Percentiles rank a stretch among this genome's conserved stretches.
Evolutionary conservation across 2,797 vertebrate species (phyloP).

Genomic region (Vipera ursinii): DNA sequence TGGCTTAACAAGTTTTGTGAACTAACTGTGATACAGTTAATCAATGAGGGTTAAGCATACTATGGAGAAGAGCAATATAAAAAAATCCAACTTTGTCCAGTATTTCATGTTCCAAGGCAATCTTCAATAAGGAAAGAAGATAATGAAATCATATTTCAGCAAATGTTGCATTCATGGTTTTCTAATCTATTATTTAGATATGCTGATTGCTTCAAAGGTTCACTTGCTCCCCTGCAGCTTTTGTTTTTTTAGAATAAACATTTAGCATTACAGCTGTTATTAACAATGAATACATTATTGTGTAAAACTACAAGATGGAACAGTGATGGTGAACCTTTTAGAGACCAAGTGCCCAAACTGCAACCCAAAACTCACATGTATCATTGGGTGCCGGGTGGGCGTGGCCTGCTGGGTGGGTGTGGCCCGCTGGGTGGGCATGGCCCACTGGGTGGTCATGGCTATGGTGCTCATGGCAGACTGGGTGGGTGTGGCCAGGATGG

Average conservation of each 20-base stretch:
- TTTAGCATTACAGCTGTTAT: not conserved
- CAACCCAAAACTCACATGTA: too few species aligned
- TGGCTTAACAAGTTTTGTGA: not conserved
- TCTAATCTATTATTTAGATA: not conserved
- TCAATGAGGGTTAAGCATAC: not conserved
- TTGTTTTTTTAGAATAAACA: not conserved
- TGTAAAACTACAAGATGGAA: not conserved
- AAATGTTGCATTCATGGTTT: not conserved
- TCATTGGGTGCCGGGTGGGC: too few species aligned
- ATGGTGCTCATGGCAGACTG: too few species aligned
- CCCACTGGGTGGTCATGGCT: too few species aligned
- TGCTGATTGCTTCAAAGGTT: not conserved
- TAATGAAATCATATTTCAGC: not conserved
- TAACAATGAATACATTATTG: not conserved
- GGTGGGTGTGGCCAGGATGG: too few species aligned
- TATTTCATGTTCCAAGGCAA: not conserved
- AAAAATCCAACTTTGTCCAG: not conserved
- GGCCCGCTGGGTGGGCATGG: too few species aligned
- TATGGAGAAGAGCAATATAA: not conserved
- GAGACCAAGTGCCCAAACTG: too few species aligned
- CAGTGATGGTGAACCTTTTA: not conserved
- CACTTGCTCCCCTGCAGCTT: not conserved
- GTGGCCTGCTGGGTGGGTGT: too few species aligned
- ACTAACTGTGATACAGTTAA: not conserved
- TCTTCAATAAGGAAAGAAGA: not conserved